A percentile compares a stretch with the other conserved stretches of the same genome.
These are phyloP conservation scores for Callyntrura sp. DNA, from an alignment of 2,888 invertebrate species.

Conservation along the genomic window DNA sequence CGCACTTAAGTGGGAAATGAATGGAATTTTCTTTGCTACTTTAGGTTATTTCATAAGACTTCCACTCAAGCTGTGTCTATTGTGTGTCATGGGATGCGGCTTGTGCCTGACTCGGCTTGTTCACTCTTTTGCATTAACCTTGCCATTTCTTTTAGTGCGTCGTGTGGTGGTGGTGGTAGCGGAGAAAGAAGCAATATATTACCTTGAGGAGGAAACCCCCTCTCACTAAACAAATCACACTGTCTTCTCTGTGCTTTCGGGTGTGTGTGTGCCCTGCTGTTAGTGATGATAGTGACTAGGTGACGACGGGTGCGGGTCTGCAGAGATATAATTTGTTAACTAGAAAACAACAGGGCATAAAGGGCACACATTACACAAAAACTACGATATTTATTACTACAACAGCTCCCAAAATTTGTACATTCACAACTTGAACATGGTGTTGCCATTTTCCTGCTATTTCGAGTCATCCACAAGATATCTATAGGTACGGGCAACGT, in stretches of 20 bases:
- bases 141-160: conserved; percentile 59
- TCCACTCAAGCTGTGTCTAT: conserved; percentile 29
- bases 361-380: not conserved
- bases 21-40: conserved; percentile 69
- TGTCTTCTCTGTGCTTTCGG: not conserved
- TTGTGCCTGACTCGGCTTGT: conserved; percentile 39
- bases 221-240: conserved; percentile 63
- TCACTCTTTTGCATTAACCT: conserved; percentile 53
- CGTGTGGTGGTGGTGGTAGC: not conserved
- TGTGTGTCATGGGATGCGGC: conserved; percentile 27
- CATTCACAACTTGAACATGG: not conserved
- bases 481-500: not conserved
- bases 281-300: conserved; percentile 60
- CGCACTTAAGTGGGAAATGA: conserved; percentile 73
- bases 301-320: conserved; percentile 52
- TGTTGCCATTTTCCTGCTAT: not conserved
- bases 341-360: conserved; percentile 55
- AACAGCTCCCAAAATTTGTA: not conserved
- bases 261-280: conserved; percentile 38
- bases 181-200: conserved; percentile 62
- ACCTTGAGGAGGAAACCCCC: conserved; percentile 53
- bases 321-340: conserved; percentile 56
- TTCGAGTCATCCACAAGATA: not conserved
- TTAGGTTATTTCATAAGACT: conserved; percentile 37
- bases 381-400: conserved; percentile 59